These are phyloP conservation scores for Lamprologus lemairii DNA, from an alignment of 2,113 vertebrate species.

Conservation along the genomic window DNA sequence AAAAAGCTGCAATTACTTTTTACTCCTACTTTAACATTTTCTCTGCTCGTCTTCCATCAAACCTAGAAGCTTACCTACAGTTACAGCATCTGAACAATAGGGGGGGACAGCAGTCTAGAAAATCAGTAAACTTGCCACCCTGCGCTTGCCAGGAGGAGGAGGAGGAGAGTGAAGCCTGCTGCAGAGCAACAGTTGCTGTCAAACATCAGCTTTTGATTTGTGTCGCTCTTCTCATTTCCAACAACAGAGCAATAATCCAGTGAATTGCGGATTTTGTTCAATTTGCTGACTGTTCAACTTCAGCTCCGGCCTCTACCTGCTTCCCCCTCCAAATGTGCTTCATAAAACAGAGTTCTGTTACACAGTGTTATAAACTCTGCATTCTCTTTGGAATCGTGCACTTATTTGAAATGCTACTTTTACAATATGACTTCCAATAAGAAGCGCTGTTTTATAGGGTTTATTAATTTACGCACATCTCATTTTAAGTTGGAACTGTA, in stretches of 20 bases:
- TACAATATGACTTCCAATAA: not conserved
- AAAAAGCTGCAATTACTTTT: not conserved
- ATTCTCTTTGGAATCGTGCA: not conserved
- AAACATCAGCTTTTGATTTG: slow-evolving; percentile 45
- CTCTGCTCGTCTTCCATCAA: not conserved
- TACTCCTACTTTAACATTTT: not conserved
- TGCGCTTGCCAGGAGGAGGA: not conserved
- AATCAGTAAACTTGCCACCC: slow-evolving; percentile 12
- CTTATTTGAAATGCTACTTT: not conserved
- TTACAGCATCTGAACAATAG: slow-evolving; percentile 57
- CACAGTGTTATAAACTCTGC: not conserved
- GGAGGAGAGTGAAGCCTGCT: not conserved
- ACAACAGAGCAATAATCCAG: slow-evolving; percentile 3
- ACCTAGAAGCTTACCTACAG: not conserved
- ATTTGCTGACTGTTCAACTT: slow-evolving; percentile 15
- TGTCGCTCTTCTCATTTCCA: slow-evolving; percentile 32
- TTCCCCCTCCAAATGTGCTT: not conserved
- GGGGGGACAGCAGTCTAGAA: slow-evolving; percentile 80
- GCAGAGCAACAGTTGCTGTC: slow-evolving; percentile 39
- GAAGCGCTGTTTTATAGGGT: not conserved
- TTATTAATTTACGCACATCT: fast-evolving
- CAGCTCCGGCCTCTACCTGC: not conserved
- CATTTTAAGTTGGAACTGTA: not conserved
- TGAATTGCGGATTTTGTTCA: slow-evolving; percentile 9
- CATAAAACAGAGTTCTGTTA: not conserved